Conservation (phyloP, 2,113 vertebrate species). For the Tichodroma muraria region DNA sequence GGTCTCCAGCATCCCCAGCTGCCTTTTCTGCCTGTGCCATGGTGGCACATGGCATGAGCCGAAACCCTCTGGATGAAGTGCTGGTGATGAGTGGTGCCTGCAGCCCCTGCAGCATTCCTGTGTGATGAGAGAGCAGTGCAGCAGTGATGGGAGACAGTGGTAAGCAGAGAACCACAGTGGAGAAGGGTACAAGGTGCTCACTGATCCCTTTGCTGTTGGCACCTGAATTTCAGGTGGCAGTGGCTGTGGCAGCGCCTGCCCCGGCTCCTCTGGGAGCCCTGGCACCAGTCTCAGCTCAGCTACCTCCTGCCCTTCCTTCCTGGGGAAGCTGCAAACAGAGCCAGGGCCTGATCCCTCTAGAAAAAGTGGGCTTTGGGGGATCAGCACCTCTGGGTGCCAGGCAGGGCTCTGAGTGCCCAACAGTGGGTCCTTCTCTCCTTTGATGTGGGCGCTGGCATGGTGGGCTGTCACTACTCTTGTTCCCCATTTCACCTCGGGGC, state of each 20-base stretch:
- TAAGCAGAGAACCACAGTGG: not conserved
- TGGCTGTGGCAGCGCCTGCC: not conserved
- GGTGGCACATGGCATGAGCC: rapidly evolving
- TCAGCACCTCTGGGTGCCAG: not conserved
- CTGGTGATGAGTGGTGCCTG: not conserved
- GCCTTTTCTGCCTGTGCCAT: not conserved
- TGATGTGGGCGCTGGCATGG: rapidly evolving
- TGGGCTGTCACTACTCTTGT: not conserved
- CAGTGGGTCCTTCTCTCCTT: not conserved
- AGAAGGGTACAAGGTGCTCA: not conserved
- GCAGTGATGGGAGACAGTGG: not conserved
- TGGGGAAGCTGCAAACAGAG: not conserved
- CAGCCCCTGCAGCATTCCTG: not conserved
- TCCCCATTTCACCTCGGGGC: rapidly evolving
- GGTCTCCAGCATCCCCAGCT: not conserved
- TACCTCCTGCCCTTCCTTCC: not conserved
- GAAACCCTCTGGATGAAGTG: not conserved
- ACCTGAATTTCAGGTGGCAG: not conserved
- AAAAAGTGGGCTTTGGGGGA: not conserved
- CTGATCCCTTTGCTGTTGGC: not conserved
- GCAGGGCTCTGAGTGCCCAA: not conserved
- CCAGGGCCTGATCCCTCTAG: not conserved
- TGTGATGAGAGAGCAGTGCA: not conserved
- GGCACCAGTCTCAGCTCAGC: not conserved
- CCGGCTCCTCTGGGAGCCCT: rapidly evolving